Conservation (phyloP, 1,140 invertebrate genomes). For the Zaprionus tsacasi region DNA sequence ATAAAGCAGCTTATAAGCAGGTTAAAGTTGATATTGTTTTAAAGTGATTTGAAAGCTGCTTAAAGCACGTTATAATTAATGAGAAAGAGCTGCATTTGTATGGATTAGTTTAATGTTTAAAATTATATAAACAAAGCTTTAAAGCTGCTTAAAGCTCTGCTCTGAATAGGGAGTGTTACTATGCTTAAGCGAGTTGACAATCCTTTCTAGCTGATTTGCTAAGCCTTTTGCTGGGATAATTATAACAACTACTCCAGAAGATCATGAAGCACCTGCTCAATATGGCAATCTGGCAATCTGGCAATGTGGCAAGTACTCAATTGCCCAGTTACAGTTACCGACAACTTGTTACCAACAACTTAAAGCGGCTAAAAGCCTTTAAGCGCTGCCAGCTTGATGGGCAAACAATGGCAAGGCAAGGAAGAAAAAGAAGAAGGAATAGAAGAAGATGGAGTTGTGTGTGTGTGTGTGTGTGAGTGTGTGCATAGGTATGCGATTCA, state of each 20-base stretch:
- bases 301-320: conserved; percentile 20
- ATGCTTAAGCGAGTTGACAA: background rate
- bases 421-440: background rate
- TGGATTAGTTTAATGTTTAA: background rate
- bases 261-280: conserved; percentile 23
- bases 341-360: conserved; percentile 34
- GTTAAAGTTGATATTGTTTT: background rate
- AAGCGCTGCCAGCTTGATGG: conserved; percentile 64
- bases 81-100: no score
- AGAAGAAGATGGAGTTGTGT: background rate
- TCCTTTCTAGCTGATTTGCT: background rate
- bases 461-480: conserved; percentile 43
- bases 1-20: background rate
- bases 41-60: background rate
- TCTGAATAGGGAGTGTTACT: background rate
- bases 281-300: conserved; percentile 40
- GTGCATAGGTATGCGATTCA: conserved; percentile 67
- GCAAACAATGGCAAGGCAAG: conserved; percentile 39
- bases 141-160: background rate
- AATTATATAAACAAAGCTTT: background rate
- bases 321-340: conserved; percentile 5
- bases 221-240: background rate
- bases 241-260: background rate
- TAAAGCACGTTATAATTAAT: no score
- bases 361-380: conserved; percentile 65